Base-by-base conservation (phyloP, 2,888 invertebrate species). In the Adelognathus sp. region DNA sequence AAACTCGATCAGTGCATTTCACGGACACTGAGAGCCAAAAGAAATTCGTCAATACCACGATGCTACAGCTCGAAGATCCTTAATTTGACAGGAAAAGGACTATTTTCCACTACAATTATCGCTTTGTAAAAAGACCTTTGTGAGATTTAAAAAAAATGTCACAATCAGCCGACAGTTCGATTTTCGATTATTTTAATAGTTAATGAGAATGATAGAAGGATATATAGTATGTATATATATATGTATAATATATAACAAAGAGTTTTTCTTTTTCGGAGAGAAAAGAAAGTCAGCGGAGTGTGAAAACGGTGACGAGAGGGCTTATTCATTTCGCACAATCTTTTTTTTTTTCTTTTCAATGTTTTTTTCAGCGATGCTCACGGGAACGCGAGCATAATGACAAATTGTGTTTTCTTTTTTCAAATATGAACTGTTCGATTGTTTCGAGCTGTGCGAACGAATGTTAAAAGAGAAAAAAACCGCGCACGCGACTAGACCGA, bases 101-200 rank as follows among this genome's bases (percentile, higher is more conserved):
- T 73, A 67, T 69, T 61, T 14, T 14, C 6, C 33, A 54, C 21
- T 63, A 33, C 41, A 33, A 64, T 36, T 52, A 18, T 58, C n/a
- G n/a, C 5, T 33, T 56, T 31, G 46, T n/a, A n/a, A 54, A 71
- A 79, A 75, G 33, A 64, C 60, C 64, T 54, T 71, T 29, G 66
- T 54, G 46, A 44, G 56, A 46, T 63, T 50, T n/a, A n/a, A n/a
- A n/a, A 86, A 81, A 86, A 84, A 76, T 83, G 84, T 84, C 86
- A 84, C 87, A 87, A 88, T 86, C 86, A 84, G 71, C 84, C 84
- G 85, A 81, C 81, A 78, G 77, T 67, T 67, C 52, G 67, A 67
- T 54, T 27, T 31, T 63, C n/a, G n/a, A n/a, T n/a, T n/a, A n/a
- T 60, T 75, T 60, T 71, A 50, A 70, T 81, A 61, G 78, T 85